Base-by-base conservation (phyloP, 2,113 vertebrate genomes). In the Steatornis caripensis region DNA sequence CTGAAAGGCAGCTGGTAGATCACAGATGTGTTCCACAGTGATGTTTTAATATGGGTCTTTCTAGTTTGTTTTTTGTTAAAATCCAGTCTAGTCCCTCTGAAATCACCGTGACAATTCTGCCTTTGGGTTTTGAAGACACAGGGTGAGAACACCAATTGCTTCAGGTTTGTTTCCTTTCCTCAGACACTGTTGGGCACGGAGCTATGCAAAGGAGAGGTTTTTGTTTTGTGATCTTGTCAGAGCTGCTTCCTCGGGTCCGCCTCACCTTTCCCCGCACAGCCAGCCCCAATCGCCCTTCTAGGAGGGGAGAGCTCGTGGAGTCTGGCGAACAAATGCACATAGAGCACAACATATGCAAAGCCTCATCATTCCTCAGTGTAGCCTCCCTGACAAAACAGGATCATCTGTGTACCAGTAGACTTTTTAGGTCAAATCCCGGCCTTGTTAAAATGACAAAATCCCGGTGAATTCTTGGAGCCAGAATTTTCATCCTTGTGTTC, bases 261-360 rank as follows among this genome's bases (percentile, higher is more conserved):
- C 36, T 51, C 53, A 39, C 8, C 11, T 39, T 66, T 61, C 27
- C 48, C 34, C 58, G 45, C 39, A 60, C 39, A 51, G 13, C 12
- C 45, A 76, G 27, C n/a, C 8, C 11, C 1, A 2, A 14, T 2
- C 4, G 0, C 20, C 32, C 20, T 65, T 51, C 36, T 12, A 51
- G 45, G 36, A 87, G 23, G 4, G 17, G n/a, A 51, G n/a, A 69
- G n/a, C 17, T 49, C 9, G 0, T 27, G 45, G 22, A 86, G 4
- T 43, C 43, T 43, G 51, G 49, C 0, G 4, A 53, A 24, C 39
- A 87, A 85, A 76, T 45, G 36, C 60, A 64, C 12, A 54, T 0
- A 62, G 32, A 87, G 11, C 12, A 37, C 48, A 53, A 29, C 20
- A 19, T 10, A 21, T 12, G 43, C 24, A 76, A 89, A 84, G 22